These are phyloP conservation scores for Neolamprologus kungweensis DNA, from an alignment of 2,113 vertebrate genomes.

Conservation along the genomic window DNA sequence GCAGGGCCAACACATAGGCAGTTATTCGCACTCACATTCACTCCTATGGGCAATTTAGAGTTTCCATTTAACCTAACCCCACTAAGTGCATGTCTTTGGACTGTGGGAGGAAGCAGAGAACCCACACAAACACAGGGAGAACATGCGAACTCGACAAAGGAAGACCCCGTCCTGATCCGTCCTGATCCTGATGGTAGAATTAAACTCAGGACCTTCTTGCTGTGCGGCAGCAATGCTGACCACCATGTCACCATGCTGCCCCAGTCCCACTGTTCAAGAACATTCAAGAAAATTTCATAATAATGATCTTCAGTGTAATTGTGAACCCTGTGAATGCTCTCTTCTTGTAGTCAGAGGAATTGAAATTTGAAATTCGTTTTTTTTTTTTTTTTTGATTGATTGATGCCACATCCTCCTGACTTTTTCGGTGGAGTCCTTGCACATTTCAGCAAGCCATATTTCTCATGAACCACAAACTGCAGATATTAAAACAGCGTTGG, in stretches of 20 bases:
- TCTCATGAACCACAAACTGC: not conserved
- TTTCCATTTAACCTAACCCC: not conserved
- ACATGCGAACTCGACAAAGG: accelerated
- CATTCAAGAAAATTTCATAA: not conserved
- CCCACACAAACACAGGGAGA: not conserved
- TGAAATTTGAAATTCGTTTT: not conserved
- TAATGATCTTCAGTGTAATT: not conserved
- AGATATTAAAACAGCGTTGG: not conserved
- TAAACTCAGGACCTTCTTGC: not conserved
- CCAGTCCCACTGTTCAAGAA: not conserved
- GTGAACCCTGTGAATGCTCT: not conserved
- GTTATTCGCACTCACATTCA: not conserved
- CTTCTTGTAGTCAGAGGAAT: not conserved
- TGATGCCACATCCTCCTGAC: not conserved
- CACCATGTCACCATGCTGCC: not conserved
- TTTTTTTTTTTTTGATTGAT: accelerated
- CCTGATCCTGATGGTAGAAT: not conserved
- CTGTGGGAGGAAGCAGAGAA: not conserved
- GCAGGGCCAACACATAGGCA: accelerated
- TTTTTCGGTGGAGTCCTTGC: accelerated
- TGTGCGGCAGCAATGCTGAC: accelerated
- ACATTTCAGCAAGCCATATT: not conserved
- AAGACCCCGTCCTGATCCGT: not conserved
- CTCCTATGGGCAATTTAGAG: not conserved
- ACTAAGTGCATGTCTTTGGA: not conserved